These are phyloP conservation scores for Stylophora pistillata DNA, from an alignment of 64 coral and sea anemone species.

Conservation along the genomic window DNA sequence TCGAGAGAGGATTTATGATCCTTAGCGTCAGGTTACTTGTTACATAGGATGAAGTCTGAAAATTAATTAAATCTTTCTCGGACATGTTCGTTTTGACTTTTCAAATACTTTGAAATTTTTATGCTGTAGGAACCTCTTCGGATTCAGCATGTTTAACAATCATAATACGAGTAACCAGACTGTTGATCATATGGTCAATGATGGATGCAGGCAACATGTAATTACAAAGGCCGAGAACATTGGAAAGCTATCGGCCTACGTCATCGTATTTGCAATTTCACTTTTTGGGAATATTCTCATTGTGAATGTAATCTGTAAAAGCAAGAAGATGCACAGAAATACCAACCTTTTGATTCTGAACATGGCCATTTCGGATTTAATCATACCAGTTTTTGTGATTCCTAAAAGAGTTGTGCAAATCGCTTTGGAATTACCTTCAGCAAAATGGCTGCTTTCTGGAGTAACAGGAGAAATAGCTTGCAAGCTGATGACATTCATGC, in stretches of 20 bases:
- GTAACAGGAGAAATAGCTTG: slow-evolving; percentile 22
- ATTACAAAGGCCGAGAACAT: neutral
- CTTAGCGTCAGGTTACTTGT: neutral
- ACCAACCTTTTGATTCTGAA: slow-evolving; percentile 45
- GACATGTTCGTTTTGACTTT: neutral
- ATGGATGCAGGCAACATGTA: neutral
- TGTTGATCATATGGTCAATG: neutral
- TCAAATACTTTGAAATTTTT: neutral
- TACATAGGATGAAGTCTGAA: neutral
- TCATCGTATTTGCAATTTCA: slow-evolving; percentile 7
- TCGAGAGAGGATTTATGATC: neutral
- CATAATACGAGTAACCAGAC: slow-evolving; percentile 23
- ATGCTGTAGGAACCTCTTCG: neutral
- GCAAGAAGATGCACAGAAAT: slow-evolving; percentile 20
- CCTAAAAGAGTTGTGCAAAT: neutral
- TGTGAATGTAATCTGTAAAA: slow-evolving; percentile 3
- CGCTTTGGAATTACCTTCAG: neutral
- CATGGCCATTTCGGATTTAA: slow-evolving; percentile 26
- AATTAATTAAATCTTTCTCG: neutral
- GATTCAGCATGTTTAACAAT: neutral
- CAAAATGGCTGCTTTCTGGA: neutral
- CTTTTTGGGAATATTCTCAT: slow-evolving; percentile 16
- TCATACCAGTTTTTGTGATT: slow-evolving; percentile 11
- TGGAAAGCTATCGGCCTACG: neutral
- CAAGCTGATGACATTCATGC: neutral